phyloP scores from a whole-genome alignment of 2,797 vertebrate genomes.

The Momotus momota region DNA sequence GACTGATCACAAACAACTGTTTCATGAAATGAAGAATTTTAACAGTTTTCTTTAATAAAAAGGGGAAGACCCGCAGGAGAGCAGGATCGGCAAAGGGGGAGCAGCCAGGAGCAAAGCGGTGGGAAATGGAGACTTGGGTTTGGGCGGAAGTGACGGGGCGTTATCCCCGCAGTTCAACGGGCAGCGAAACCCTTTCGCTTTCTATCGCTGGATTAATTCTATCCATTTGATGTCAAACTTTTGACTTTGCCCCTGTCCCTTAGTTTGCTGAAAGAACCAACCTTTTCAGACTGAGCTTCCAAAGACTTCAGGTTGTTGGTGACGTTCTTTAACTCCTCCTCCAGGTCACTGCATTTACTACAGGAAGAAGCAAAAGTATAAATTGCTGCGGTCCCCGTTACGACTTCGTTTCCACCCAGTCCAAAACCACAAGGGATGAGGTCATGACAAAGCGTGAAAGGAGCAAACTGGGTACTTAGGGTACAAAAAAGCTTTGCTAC shows the following conservation, averaged over 20 bases:
- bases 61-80: neutral
- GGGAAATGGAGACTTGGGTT: neutral
- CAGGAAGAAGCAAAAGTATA: neutral
- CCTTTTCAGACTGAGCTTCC: constrained; percentile 97
- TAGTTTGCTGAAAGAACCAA: constrained; percentile 41
- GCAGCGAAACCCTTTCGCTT: neutral
- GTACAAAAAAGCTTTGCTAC: neutral
- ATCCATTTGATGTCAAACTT: neutral
- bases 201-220: neutral
- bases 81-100: neutral
- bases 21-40: neutral
- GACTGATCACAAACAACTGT: neutral
- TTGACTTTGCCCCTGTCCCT: neutral
- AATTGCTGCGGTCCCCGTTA: neutral
- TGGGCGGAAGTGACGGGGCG: neutral
- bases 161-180: too few species aligned
- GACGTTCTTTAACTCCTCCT: constrained; percentile 97
- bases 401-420: neutral
- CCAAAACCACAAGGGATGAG: neutral
- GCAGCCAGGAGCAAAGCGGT: rapidly evolving
- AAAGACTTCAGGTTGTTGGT: constrained; percentile 98
- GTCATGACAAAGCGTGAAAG: neutral
- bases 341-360: constrained; percentile 93
- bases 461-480: rapidly evolving
- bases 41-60: neutral